Evolutionary conservation across 2,888 invertebrate species (phyloP).

Genomic region (Mythimna albipuncta): DNA sequence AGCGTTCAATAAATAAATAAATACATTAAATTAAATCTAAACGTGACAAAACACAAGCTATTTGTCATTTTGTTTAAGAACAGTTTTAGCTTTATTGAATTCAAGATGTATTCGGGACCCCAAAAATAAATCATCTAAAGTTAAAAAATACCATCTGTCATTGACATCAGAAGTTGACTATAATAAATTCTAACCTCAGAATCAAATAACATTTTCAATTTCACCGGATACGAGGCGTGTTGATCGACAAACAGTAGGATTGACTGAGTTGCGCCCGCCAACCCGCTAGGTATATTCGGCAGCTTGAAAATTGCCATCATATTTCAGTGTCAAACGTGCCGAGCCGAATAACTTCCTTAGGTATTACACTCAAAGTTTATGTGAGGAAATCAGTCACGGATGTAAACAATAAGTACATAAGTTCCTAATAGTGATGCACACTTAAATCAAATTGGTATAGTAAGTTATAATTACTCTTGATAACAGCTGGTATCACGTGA

Average conservation of each 20-base stretch:
- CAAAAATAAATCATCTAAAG: conserved; percentile 17
- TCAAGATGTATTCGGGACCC: not conserved
- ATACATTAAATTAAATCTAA: not conserved
- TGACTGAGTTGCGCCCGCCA: conserved; percentile 75
- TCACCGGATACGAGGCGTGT: conserved; percentile 75
- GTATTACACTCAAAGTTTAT: conserved; percentile 78
- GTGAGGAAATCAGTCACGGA: conserved; percentile 76
- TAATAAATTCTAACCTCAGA: conserved; percentile 69
- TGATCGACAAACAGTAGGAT: conserved; percentile 85
- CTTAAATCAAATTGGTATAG: conserved; percentile 37
- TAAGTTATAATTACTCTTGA: conserved; percentile 39
- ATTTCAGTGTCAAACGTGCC: conserved; percentile 84
- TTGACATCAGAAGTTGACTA: conserved; percentile 54
- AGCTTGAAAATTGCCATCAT: conserved; percentile 86
- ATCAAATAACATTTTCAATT: conserved; percentile 82
- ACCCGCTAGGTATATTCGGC: conserved; percentile 74
- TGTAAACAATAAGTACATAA: conserved; percentile 71
- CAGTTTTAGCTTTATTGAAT: conserved; percentile 15
- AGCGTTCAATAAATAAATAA: no score
- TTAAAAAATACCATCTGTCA: conserved; percentile 45
- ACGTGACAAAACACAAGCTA: not conserved
- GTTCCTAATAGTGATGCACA: conserved; percentile 60
- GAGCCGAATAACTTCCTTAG: conserved; percentile 83
- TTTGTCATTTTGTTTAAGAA: not conserved
- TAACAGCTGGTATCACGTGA: conserved; percentile 8